A percentile compares a stretch with the other conserved stretches of the same genome.
Conservation (phyloP, 2,797 vertebrate species). For the Thamnophis elegans region DNA sequence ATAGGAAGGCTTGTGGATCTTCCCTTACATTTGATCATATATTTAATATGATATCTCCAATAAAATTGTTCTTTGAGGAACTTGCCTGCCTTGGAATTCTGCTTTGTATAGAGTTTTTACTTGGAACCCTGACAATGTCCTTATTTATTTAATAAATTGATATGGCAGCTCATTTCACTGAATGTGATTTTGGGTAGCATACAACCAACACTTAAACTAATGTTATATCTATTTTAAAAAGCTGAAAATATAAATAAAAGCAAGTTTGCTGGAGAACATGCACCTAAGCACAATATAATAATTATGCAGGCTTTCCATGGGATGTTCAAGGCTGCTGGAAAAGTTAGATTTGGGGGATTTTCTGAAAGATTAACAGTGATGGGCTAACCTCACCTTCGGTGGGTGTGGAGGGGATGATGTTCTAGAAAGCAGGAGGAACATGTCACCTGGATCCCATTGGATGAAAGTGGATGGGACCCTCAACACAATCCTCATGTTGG, state of each 20-base stretch:
- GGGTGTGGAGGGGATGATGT: background rate
- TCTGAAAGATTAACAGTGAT: background rate
- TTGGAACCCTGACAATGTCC: too few species aligned
- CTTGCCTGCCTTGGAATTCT: too few species aligned
- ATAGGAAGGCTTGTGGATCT: background rate
- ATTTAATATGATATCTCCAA: too few species aligned
- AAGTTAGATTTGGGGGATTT: background rate
- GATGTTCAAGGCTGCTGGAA: background rate
- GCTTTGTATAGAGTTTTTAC: too few species aligned
- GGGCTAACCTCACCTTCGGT: background rate
- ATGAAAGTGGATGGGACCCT: background rate
- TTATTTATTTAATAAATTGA: background rate
- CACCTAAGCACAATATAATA: background rate
- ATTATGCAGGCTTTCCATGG: background rate
- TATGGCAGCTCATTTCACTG: background rate
- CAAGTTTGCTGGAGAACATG: background rate
- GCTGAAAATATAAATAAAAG: background rate
- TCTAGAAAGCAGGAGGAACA: background rate
- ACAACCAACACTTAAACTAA: background rate
- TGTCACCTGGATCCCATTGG: background rate
- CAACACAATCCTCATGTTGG: background rate
- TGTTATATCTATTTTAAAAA: background rate
- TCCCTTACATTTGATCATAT: background rate
- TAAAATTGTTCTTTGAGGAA: too few species aligned
- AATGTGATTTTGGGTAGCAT: background rate